These are phyloP conservation scores for Meteorus colon DNA, from an alignment of 2,888 invertebrate genomes.

Conservation along the genomic window DNA sequence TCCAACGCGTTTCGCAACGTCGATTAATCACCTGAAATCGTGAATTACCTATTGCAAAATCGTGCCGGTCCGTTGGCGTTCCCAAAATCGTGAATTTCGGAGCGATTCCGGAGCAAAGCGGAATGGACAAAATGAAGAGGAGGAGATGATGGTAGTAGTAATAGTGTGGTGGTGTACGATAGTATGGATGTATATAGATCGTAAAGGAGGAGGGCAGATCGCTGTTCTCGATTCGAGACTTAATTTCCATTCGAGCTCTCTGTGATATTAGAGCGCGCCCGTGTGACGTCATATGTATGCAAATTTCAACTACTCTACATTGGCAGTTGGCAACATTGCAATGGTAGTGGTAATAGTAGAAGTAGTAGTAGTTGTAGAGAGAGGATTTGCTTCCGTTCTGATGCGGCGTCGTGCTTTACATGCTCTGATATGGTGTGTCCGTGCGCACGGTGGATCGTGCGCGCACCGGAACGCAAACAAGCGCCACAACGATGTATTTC, in stretches of 20 bases:
- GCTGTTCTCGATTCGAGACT: slow-evolving; percentile 58
- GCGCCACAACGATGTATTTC: slow-evolving; percentile 28
- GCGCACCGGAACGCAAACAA: slow-evolving; percentile 47
- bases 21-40: slow-evolving; percentile 46
- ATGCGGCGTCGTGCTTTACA: slow-evolving; percentile 61
- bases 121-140: slow-evolving; percentile 34
- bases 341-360: slow-evolving; percentile 23
- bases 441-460: slow-evolving; percentile 42
- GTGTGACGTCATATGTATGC: slow-evolving; percentile 70
- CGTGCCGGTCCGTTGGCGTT: slow-evolving; percentile 31
- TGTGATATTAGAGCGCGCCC: slow-evolving; percentile 67
- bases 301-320: slow-evolving; percentile 58
- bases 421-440: slow-evolving; percentile 51
- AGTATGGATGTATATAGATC: background rate
- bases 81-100: slow-evolving; percentile 44
- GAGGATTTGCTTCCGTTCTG: slow-evolving; percentile 61
- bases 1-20: slow-evolving; percentile 45
- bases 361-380: slow-evolving; percentile 30
- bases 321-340: slow-evolving; percentile 45
- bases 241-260: slow-evolving; percentile 66
- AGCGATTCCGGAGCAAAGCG: slow-evolving; percentile 32
- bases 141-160: slow-evolving; percentile 25
- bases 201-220: slow-evolving; percentile 43
- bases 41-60: slow-evolving; percentile 45
- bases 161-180: slow-evolving; percentile 8